Conservation (phyloP, 2,888 invertebrate genomes). For the Pristionchus mayeri region DNA sequence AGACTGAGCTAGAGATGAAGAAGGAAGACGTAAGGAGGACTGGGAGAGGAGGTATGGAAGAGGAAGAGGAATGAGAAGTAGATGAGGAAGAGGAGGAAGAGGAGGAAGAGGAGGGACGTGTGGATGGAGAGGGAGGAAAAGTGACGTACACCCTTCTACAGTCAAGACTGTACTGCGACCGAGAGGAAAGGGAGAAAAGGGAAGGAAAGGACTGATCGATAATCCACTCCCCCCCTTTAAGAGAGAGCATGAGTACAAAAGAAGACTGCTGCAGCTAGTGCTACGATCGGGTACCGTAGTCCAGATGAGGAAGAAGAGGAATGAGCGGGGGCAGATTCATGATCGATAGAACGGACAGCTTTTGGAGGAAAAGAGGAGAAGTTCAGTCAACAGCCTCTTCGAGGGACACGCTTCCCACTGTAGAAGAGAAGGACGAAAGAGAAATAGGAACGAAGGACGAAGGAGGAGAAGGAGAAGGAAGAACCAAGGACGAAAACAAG, state of each 20-base stretch:
- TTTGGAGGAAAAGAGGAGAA: neutral
- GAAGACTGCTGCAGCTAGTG: neutral
- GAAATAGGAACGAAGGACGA: neutral
- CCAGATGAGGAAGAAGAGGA: neutral
- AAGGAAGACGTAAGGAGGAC: neutral
- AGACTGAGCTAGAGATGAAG: neutral
- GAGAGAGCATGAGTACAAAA: neutral
- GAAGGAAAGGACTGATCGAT: conserved; percentile 34
- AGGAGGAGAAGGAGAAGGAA: neutral
- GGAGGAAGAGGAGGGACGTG: neutral
- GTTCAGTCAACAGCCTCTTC: conserved; percentile 27
- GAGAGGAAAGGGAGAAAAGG: neutral
- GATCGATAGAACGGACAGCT: neutral
- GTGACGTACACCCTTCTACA: neutral
- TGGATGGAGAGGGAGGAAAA: neutral
- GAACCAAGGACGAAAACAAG: conserved; percentile 30
- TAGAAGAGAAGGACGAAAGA: conserved; percentile 7
- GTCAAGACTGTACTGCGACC: neutral
- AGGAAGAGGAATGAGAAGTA: conserved; percentile 4
- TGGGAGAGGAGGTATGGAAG: neutral
- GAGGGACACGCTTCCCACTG: neutral
- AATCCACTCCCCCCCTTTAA: neutral
- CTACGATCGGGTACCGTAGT: neutral
- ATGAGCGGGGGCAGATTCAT: neutral
- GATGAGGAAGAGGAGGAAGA: neutral